Percentiles rank a stretch among this genome's conserved stretches.
phyloP scores from a whole-genome alignment of 2,888 invertebrate genomes.

The Tiphia femorata region DNA sequence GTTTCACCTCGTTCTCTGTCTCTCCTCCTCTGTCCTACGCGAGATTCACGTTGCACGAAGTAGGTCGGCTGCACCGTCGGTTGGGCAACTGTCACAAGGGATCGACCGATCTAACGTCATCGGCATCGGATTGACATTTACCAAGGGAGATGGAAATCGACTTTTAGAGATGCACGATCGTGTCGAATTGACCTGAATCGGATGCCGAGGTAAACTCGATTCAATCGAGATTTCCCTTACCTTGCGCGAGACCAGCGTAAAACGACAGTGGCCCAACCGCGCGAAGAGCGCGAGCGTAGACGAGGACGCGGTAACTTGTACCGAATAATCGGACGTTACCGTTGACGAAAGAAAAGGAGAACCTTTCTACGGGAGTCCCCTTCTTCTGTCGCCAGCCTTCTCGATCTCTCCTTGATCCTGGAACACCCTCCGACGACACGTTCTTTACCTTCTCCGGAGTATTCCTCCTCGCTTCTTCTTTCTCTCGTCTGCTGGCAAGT shows the following conservation, averaged over 20 bases:
- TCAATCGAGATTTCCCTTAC: conserved; percentile 7
- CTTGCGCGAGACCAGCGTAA: no score
- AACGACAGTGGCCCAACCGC: no score
- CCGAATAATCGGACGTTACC: neutral
- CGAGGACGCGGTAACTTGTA: no score
- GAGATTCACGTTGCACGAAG: conserved; percentile 41
- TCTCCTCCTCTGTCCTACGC: conserved; percentile 11
- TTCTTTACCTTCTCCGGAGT: neutral
- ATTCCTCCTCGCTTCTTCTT: neutral
- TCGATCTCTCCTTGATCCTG: no score
- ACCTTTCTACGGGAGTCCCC: neutral
- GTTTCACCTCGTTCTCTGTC: neutral
- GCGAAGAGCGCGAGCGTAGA: no score
- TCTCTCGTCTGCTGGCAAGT: neutral
- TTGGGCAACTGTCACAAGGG: conserved; percentile 46
- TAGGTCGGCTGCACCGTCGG: conserved; percentile 39
- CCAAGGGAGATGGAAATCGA: conserved; percentile 20
- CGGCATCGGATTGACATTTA: conserved; percentile 45
- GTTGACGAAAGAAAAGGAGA: neutral
- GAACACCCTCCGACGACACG: neutral
- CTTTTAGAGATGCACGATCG: conserved; percentile 24
- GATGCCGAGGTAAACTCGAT: conserved; percentile 26
- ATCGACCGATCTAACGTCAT: conserved; percentile 44
- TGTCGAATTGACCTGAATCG: conserved; percentile 13
- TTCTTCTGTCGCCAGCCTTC: no score